Evolutionary conservation across 2,888 invertebrate genomes (phyloP).

Genomic region (Plagiodera versicolora): DNA sequence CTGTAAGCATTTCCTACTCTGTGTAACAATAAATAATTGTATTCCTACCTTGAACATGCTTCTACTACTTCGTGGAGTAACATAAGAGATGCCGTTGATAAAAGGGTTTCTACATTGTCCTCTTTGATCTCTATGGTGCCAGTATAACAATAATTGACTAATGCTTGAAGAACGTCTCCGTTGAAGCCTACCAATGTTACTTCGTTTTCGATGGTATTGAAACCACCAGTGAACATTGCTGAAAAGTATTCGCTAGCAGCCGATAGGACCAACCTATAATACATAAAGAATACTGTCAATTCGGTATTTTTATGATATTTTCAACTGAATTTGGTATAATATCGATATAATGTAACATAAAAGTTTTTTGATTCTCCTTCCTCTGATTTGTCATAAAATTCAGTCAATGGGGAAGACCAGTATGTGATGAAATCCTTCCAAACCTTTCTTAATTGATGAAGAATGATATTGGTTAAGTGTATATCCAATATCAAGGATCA

Average conservation of each 20-base stretch:
- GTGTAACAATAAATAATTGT: neutral
- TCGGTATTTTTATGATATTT: too few species aligned
- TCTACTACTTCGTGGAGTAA: constrained; percentile 84
- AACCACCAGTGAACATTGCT: constrained; percentile 90
- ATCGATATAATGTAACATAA: too few species aligned
- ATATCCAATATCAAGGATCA: too few species aligned
- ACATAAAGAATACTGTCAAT: too few species aligned
- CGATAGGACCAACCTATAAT: constrained; percentile 78
- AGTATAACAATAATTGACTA: constrained; percentile 91
- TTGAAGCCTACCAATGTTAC: constrained; percentile 84
- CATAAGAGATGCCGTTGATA: constrained; percentile 86
- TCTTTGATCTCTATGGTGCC: constrained; percentile 82
- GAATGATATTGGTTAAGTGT: too few species aligned
- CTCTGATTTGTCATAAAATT: too few species aligned
- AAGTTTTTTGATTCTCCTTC: too few species aligned
- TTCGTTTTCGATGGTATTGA: constrained; percentile 83
- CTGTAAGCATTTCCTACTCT: too few species aligned
- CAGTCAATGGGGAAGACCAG: too few species aligned
- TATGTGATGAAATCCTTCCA: too few species aligned
- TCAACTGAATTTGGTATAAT: too few species aligned
- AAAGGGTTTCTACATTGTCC: constrained; percentile 86
- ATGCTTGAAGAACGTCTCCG: constrained; percentile 79
- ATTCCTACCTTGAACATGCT: constrained; percentile 70
- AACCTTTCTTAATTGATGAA: too few species aligned
- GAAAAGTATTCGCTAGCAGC: constrained; percentile 94